These are phyloP conservation scores for Sesia bembeciformis DNA, from an alignment of 2,888 invertebrate genomes.

Conservation along the genomic window DNA sequence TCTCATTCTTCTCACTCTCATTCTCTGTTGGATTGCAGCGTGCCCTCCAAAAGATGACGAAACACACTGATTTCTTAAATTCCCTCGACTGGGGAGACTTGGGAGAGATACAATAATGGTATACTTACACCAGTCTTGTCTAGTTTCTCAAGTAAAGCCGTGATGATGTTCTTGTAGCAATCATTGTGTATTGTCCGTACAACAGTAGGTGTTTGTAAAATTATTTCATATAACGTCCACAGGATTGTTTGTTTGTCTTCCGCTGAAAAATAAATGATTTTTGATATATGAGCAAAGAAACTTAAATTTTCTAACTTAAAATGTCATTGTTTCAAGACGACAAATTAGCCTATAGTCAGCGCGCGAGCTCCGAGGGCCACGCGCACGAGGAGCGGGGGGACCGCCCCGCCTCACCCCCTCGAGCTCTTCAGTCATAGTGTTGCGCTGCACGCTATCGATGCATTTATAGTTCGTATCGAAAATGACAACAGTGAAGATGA, in stretches of 20 bases:
- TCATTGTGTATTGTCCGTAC: slow-evolving; percentile 40
- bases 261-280: slow-evolving; percentile 15
- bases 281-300: background rate
- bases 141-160: slow-evolving; percentile 19
- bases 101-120: no score
- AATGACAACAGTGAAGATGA: no score
- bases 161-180: slow-evolving; percentile 19
- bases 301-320: background rate
- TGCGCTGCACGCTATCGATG: no score
- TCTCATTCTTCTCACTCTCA: no score
- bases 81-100: no score
- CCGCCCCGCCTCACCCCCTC: no score
- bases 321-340: background rate
- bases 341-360: background rate
- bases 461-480: no score
- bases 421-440: no score
- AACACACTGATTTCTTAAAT: no score
- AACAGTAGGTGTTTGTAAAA: slow-evolving; percentile 28
- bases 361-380: background rate
- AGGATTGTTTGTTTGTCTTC: slow-evolving; percentile 19
- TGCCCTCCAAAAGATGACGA: no score
- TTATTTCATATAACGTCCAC: slow-evolving; percentile 24
- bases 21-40: no score
- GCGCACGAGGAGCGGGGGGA: no score
- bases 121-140: slow-evolving; percentile 26